Percentiles rank a stretch among this genome's conserved stretches.
Evolutionary conservation across 1,140 invertebrate species (phyloP).

Genomic region (Papilio glaucus): DNA sequence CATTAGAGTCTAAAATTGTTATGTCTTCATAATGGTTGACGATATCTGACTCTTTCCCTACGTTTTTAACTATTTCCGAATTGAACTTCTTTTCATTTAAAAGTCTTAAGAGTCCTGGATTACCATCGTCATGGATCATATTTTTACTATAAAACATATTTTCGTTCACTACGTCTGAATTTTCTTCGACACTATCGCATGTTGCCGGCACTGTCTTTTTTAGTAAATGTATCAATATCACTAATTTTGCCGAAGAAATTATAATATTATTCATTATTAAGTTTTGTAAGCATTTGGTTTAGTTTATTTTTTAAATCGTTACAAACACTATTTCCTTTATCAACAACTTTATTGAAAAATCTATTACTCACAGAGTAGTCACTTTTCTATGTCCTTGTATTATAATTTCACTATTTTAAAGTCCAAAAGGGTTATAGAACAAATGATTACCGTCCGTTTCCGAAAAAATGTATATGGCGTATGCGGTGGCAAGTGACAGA

Average conservation of each 20-base stretch:
- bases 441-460: neutral
- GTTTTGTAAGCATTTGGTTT: neutral
- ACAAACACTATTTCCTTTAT: neutral
- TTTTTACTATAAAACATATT: constrained; percentile 57
- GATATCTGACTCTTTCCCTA: constrained; percentile 51
- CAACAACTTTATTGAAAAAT: neutral
- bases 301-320: neutral
- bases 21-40: constrained; percentile 73
- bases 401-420: neutral
- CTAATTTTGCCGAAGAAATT: constrained; percentile 39
- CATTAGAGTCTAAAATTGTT: constrained; percentile 64
- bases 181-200: constrained; percentile 30
- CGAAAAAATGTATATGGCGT: neutral
- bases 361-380: neutral
- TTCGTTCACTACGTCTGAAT: constrained; percentile 45
- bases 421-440: neutral
- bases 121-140: constrained; percentile 47
- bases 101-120: constrained; percentile 52
- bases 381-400: neutral
- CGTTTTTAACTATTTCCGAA: constrained; percentile 52
- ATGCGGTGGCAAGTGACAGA: constrained; percentile 1
- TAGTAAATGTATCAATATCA: constrained; percentile 44
- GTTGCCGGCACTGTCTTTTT: constrained; percentile 13
- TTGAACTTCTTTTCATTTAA: constrained; percentile 62
- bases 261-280: constrained; percentile 37